Conservation (phyloP, 2,888 invertebrate genomes). For the Ganaspis brasiliensis region DNA sequence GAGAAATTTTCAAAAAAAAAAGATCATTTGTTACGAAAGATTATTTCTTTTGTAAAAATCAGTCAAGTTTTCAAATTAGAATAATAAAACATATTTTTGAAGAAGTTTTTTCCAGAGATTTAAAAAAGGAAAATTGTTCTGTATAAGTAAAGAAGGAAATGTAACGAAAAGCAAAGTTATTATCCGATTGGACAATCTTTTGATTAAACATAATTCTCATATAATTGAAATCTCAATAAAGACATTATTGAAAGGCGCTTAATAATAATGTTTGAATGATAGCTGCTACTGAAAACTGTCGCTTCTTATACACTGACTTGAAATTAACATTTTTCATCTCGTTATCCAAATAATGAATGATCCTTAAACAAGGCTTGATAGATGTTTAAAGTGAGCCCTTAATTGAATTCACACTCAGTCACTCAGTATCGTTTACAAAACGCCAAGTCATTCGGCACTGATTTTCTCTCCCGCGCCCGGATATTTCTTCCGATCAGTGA, state of each 20-base stretch:
- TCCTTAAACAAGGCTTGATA: slow-evolving; percentile 77
- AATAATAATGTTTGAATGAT: neutral
- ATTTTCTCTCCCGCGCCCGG: slow-evolving; percentile 73
- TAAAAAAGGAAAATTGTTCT: too few species aligned
- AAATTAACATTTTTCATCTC: slow-evolving; percentile 74
- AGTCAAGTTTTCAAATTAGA: neutral
- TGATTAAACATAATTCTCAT: too few species aligned
- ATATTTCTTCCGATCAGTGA: slow-evolving; percentile 47
- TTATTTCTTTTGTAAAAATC: neutral
- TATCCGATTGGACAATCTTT: too few species aligned
- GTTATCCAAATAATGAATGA: slow-evolving; percentile 77
- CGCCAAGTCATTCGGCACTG: slow-evolving; percentile 77
- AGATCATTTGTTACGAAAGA: slow-evolving; percentile 20
- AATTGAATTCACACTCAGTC: slow-evolving; percentile 80
- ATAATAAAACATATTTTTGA: too few species aligned
- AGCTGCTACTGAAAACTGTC: neutral
- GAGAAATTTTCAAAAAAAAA: neutral
- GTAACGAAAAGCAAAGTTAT: too few species aligned
- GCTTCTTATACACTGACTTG: slow-evolving; percentile 48
- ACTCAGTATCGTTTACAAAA: slow-evolving; percentile 74
- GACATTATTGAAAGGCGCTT: neutral
- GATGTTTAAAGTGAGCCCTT: slow-evolving; percentile 77
- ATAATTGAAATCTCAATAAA: too few species aligned
- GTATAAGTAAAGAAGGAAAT: too few species aligned
- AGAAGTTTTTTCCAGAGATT: too few species aligned